These are phyloP conservation scores for Amitus sp. DNA, from an alignment of 2,888 invertebrate genomes.

Conservation along the genomic window DNA sequence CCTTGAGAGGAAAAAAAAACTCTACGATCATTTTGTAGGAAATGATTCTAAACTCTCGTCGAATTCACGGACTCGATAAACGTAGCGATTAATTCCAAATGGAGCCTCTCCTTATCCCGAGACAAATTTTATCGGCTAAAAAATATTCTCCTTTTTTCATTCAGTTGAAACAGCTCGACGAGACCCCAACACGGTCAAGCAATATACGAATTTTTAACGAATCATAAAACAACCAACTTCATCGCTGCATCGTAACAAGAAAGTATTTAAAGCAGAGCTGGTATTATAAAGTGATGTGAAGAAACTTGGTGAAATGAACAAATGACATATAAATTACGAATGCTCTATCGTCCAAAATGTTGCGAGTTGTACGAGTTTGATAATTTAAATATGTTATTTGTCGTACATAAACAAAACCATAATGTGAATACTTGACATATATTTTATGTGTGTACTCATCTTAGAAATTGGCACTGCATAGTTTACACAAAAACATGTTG, in stretches of 20 bases:
- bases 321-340: slow-evolving; percentile 22
- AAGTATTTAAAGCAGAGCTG: slow-evolving; percentile 49
- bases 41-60: neutral
- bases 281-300: slow-evolving; percentile 30
- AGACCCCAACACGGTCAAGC: slow-evolving; percentile 37
- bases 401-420: slow-evolving; percentile 6
- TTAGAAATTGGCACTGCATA: too few relatives aligned
- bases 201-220: slow-evolving; percentile 37
- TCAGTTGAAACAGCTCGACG: slow-evolving; percentile 1
- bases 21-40: neutral
- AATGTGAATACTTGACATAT: slow-evolving; percentile 48
- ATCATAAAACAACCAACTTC: slow-evolving; percentile 32
- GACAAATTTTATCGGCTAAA: too few relatives aligned
- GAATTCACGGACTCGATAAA: too few relatives aligned
- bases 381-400: slow-evolving; percentile 60
- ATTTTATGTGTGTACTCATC: slow-evolving; percentile 62
- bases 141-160: too few relatives aligned
- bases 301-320: neutral
- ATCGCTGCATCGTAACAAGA: slow-evolving; percentile 49
- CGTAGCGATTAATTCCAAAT: neutral
- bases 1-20: neutral
- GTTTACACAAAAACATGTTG: slow-evolving; percentile 56
- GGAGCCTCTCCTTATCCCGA: neutral
- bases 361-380: slow-evolving; percentile 59
- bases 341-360: slow-evolving; percentile 35